Conservation (phyloP, 2,888 invertebrate genomes). For the Heliconius sara region DNA sequence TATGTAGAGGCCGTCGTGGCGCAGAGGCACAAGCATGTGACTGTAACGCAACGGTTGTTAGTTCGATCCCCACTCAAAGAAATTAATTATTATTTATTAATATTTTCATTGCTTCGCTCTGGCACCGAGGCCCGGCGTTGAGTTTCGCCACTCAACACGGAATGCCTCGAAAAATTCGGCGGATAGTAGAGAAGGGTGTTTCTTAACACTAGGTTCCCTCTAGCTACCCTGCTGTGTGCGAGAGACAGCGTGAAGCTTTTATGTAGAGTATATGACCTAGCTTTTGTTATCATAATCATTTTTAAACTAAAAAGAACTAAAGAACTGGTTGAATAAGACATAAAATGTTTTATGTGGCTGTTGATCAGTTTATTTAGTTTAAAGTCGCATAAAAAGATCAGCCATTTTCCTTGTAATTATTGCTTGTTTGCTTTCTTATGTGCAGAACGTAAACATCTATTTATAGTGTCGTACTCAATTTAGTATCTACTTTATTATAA, state of each 20-base stretch:
- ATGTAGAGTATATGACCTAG: not conserved
- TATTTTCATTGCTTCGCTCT: too few relatives aligned
- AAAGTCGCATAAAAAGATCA: conserved; percentile 38
- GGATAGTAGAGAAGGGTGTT: too few relatives aligned
- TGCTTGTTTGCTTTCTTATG: conserved; percentile 33
- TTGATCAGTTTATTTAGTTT: conserved; percentile 43
- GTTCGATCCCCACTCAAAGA: too few relatives aligned
- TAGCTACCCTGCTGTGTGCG: too few relatives aligned
- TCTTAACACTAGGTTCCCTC: too few relatives aligned
- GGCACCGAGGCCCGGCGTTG: too few relatives aligned
- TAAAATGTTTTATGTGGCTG: conserved; percentile 43
- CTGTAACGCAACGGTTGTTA: too few relatives aligned
- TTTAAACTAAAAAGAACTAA: conserved; percentile 28
- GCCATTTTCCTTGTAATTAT: conserved; percentile 38
- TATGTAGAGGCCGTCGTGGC: not conserved
- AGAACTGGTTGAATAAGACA: conserved; percentile 34
- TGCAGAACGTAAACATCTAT: conserved; percentile 32
- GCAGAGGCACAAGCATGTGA: too few relatives aligned
- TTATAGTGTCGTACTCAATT: conserved; percentile 25
- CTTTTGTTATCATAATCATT: conserved; percentile 17
- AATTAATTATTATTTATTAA: too few relatives aligned
- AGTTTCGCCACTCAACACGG: too few relatives aligned
- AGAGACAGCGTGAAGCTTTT: too few relatives aligned
- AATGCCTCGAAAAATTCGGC: too few relatives aligned
- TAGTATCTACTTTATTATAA: conserved; percentile 8